Conservation (phyloP, 1,140 invertebrate species). For the Nebria ingens region DNA sequence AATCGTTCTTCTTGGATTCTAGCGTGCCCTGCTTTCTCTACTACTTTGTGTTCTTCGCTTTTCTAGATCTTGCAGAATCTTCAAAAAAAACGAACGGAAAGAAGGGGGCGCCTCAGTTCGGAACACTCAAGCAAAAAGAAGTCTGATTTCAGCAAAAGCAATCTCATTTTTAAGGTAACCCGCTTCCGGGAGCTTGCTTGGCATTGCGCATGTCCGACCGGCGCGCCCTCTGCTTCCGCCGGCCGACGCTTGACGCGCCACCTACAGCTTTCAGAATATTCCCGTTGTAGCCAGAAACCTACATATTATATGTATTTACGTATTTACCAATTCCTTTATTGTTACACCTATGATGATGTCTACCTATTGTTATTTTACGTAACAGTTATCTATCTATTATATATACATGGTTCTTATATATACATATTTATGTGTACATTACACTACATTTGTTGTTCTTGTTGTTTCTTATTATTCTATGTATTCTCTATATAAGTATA, state of each 20-base stretch:
- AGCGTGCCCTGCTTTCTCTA: conserved; percentile 44
- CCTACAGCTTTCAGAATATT: background rate
- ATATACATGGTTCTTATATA: background rate
- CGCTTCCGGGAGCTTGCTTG: conserved; percentile 32
- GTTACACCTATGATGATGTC: too few species aligned
- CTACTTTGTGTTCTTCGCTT: conserved; percentile 64
- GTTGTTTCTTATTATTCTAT: too few species aligned
- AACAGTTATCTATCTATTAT: background rate
- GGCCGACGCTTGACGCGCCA: background rate
- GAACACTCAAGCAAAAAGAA: conserved; percentile 79
- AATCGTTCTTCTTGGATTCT: conserved; percentile 31
- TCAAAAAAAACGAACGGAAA: conserved; percentile 91
- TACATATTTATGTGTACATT: background rate
- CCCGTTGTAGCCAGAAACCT: too few species aligned
- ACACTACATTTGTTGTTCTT: background rate
- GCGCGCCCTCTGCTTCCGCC: conserved; percentile 31
- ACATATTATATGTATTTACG: too few species aligned
- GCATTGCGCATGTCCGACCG: conserved; percentile 31
- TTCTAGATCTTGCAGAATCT: conserved; percentile 96
- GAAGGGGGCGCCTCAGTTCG: conserved; percentile 81
- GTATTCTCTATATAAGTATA: too few species aligned
- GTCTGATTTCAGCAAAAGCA: conserved; percentile 79
- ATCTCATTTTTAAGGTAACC: conserved; percentile 95
- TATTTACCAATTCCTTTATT: too few species aligned
- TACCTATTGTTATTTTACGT: too few species aligned